These are phyloP conservation scores for Branchinecta lynchi DNA, from an alignment of 1,140 invertebrate species.

Conservation along the genomic window DNA sequence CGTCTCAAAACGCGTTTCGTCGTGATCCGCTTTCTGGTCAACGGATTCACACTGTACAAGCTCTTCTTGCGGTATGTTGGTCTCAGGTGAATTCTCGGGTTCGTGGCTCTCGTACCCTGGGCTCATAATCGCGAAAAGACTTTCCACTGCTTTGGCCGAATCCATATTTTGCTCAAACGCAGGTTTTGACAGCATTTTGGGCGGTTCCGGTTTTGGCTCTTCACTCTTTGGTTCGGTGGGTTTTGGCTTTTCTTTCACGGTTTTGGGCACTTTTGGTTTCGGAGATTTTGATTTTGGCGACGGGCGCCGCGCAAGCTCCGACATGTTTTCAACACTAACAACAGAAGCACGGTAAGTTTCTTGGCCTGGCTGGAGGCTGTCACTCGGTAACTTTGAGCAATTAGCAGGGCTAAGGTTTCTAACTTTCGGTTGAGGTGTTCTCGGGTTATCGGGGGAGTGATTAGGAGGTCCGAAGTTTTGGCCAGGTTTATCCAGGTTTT, in stretches of 20 bases:
- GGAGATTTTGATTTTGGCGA: background rate
- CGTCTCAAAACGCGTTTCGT: background rate
- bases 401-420: background rate
- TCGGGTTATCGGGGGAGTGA: background rate
- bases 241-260: background rate
- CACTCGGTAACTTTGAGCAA: too few species aligned
- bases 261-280: background rate
- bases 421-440: background rate
- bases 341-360: background rate
- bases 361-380: background rate
- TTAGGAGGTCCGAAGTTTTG: background rate
- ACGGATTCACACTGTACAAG: background rate
- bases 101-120: background rate
- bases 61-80: background rate
- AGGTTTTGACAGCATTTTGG: background rate
- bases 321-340: conserved; percentile 7
- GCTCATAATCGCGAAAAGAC: background rate
- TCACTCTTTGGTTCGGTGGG: background rate
- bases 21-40: background rate
- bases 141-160: background rate
- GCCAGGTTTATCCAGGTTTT: background rate
- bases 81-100: background rate
- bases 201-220: background rate
- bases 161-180: background rate
- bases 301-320: background rate